phyloP scores from a whole-genome alignment of 2,797 vertebrate genomes.

The Furcifer pardalis region DNA sequence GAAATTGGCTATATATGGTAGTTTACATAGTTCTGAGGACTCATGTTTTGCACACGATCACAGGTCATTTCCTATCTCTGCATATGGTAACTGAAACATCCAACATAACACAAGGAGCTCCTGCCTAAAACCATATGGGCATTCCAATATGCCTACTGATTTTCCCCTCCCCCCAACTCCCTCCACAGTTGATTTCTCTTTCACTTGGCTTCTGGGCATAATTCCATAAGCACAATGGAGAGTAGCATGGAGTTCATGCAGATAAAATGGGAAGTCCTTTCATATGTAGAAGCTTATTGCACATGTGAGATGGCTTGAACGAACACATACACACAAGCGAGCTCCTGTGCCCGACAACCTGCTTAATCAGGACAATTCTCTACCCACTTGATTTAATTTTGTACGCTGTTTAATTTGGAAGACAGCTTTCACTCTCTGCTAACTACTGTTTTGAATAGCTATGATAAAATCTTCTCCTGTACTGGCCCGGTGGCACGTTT shows the following conservation, averaged over 20 bases:
- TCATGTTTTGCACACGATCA: conserved; percentile 81
- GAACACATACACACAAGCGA: not conserved
- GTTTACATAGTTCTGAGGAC: conserved; percentile 84
- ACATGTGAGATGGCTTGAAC: not conserved
- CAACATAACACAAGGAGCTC: conserved; percentile 53
- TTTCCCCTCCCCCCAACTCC: no score
- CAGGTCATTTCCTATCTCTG: conserved; percentile 72
- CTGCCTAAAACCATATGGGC: conserved; percentile 15
- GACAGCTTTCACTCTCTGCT: conserved; percentile 46
- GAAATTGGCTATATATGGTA: conserved; percentile 96
- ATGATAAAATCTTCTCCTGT: conserved; percentile 49
- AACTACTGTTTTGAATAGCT: conserved; percentile 57
- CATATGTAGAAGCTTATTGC: not conserved
- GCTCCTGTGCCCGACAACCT: not conserved
- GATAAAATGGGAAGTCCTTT: conserved; percentile 32
- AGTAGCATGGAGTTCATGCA: conserved; percentile 23
- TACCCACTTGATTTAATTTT: conserved; percentile 64
- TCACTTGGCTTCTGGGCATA: conserved; percentile 30
- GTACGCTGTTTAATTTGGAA: conserved; percentile 59
- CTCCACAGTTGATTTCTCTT: conserved; percentile 12
- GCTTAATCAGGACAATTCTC: conserved; percentile 42
- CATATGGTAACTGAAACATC: conserved; percentile 75
- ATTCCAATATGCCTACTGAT: conserved; percentile 13
- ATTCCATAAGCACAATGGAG: conserved; percentile 31
- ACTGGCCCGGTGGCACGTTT: conserved; percentile 48